Conservation (phyloP, 2,888 invertebrate species). For the Clanis bilineata region DNA sequence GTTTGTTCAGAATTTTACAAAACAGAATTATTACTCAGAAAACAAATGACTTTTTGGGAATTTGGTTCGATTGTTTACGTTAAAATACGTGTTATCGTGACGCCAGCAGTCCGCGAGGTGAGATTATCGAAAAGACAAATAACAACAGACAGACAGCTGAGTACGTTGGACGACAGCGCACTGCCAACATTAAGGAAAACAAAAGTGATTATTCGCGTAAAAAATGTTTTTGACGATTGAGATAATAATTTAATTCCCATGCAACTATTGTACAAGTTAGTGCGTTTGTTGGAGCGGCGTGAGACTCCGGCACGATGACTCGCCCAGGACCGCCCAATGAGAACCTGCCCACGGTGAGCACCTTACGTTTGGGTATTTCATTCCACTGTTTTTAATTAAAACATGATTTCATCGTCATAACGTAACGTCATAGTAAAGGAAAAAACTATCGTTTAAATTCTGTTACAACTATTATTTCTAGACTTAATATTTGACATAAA, state of each 20-base stretch:
- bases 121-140: too few relatives aligned
- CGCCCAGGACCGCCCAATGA: conserved; percentile 87
- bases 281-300: conserved; percentile 28
- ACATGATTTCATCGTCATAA: neutral
- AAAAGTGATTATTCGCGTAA: conserved; percentile 19
- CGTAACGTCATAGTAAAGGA: too few relatives aligned
- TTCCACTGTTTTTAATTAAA: neutral
- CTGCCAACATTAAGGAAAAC: conserved; percentile 42
- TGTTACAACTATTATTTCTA: too few relatives aligned
- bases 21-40: too few relatives aligned
- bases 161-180: conserved; percentile 38
- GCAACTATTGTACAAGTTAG: conserved; percentile 35
- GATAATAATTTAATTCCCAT: conserved; percentile 50
- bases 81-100: neutral
- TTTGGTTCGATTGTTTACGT: conserved; percentile 1
- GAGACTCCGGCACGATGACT: conserved; percentile 55
- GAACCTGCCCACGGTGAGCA: conserved; percentile 83
- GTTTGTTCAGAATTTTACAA: conserved; percentile 31
- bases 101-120: neutral
- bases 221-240: conserved; percentile 22
- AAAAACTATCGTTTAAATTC: neutral
- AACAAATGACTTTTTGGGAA: neutral
- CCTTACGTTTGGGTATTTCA: neutral
- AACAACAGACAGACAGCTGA: neutral
- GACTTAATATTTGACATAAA: too few relatives aligned